Conservation (phyloP, 1,140 invertebrate genomes). For the Pectinophora gossypiella region DNA sequence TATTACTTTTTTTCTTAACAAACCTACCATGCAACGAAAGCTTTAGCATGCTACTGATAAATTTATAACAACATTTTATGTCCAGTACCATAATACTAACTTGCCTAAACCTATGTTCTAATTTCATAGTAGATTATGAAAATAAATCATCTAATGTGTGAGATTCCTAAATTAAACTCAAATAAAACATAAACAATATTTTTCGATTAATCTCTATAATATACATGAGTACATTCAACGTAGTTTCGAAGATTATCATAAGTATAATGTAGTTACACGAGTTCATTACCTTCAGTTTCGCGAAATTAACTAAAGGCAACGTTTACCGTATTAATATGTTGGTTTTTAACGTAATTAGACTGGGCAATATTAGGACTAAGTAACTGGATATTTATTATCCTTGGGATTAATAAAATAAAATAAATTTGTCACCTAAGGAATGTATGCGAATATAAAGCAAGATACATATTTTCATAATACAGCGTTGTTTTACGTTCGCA, state of each 20-base stretch:
- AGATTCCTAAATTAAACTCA: conserved; percentile 45
- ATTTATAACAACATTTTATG: conserved; percentile 56
- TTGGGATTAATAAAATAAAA: not conserved
- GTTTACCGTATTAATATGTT: not conserved
- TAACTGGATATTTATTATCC: not conserved
- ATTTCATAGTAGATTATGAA: conserved; percentile 38
- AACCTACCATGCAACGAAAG: conserved; percentile 64
- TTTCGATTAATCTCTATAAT: conserved; percentile 1
- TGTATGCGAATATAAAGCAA: conserved; percentile 17
- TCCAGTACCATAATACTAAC: conserved; percentile 41
- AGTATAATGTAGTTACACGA: not conserved
- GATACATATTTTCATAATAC: not conserved
- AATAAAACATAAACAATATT: not conserved
- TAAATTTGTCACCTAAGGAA: conserved; percentile 14
- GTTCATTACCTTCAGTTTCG: not conserved
- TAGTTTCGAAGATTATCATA: not conserved
- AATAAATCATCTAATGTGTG: conserved; percentile 47
- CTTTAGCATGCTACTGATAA: conserved; percentile 55
- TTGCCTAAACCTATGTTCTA: conserved; percentile 42
- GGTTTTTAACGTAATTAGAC: not conserved
- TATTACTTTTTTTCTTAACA: conserved; percentile 41
- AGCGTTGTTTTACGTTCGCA: too few relatives aligned
- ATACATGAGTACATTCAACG: conserved; percentile 4
- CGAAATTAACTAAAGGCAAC: not conserved
- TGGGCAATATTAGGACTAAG: not conserved